A percentile compares a stretch with the other conserved stretches of the same genome.
These are phyloP conservation scores for Lacanobia oleracea DNA, from an alignment of 2,888 invertebrate species.

Conservation along the genomic window DNA sequence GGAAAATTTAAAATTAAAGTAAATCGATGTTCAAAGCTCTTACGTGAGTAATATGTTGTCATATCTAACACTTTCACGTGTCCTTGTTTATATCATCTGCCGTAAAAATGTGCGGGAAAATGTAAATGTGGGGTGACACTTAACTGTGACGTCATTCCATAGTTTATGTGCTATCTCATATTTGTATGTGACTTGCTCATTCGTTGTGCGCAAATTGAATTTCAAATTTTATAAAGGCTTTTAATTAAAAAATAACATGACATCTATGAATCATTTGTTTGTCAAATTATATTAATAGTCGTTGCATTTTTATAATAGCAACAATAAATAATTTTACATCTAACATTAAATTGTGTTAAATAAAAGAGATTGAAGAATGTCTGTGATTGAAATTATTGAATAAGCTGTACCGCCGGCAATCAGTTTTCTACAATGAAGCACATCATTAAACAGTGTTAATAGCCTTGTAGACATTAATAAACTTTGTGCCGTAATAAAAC, in stretches of 20 bases:
- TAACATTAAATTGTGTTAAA: too few relatives aligned
- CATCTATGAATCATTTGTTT: too few relatives aligned
- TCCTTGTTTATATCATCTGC: not conserved
- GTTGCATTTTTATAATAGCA: too few relatives aligned
- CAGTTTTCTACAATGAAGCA: not conserved
- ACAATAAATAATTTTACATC: too few relatives aligned
- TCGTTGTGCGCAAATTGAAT: not conserved
- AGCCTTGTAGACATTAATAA: not conserved
- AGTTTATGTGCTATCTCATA: not conserved
- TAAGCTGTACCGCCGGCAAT: not conserved
- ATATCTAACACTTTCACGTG: conserved; percentile 9
- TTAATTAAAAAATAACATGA: too few relatives aligned
- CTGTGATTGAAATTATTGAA: not conserved
- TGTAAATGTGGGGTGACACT: conserved; percentile 6
- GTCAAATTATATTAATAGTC: too few relatives aligned
- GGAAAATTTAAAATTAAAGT: not conserved
- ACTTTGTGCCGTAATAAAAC: conserved; percentile 5
- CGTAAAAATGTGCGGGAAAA: conserved; percentile 10
- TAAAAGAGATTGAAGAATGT: too few relatives aligned
- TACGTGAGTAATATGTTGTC: not conserved
- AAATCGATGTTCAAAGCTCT: not conserved
- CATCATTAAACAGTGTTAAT: not conserved
- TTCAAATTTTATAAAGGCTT: too few relatives aligned
- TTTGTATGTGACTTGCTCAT: conserved; percentile 12
- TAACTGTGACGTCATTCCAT: conserved; percentile 12